Evolutionary conservation across 2,113 vertebrate species (phyloP), one percentile per base, ranked within the genome.

Genomic region (Lasiurus cinereus): DNA sequence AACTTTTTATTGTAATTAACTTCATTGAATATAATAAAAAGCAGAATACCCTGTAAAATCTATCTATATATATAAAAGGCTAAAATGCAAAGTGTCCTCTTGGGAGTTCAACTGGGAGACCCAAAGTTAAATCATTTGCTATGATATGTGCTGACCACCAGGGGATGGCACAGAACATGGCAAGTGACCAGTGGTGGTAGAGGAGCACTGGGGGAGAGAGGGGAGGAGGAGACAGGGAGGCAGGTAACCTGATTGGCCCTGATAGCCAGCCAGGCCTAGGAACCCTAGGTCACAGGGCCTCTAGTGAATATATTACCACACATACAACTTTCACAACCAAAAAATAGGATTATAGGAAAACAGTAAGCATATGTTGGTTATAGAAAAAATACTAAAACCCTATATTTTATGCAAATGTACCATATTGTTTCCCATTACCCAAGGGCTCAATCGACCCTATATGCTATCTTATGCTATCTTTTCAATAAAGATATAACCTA

Each of bases 1-100:
- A 69, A 82, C 16, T 88, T 1, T n/a, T 72, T 59, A 78, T 93
- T 79, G 50, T 50, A 93, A 90, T 12, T 84, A 93, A 83, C 6
- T 94, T 94, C 33, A 4, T 73, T 87, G 7, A 74, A 69, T 2
- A 82, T 54, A 92, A 64, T 39, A 67, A 70, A 88, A n/a, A 91
- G 2, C 6, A 90, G 1, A 31, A n/a, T 90, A 82, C 9, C n/a
- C 14, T 56, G 1, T 54, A 54, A 80, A 50, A 6, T 50, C 2
- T 21, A 56, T 59, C 56, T 62, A 62, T 62, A 22, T 59, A 62
- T 62, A 24, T 62, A 62, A 27, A 62, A 62, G 9, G 22, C 22
- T 62, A 11, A 62, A 27, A 24, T 62, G 22, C 22, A 62, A 62
- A 62, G 56, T 62, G 56, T 62, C 22, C 22, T 11, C 56, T 62